Conservation (phyloP, 2,113 vertebrate species). For the Takifugu bimaculatus region DNA sequence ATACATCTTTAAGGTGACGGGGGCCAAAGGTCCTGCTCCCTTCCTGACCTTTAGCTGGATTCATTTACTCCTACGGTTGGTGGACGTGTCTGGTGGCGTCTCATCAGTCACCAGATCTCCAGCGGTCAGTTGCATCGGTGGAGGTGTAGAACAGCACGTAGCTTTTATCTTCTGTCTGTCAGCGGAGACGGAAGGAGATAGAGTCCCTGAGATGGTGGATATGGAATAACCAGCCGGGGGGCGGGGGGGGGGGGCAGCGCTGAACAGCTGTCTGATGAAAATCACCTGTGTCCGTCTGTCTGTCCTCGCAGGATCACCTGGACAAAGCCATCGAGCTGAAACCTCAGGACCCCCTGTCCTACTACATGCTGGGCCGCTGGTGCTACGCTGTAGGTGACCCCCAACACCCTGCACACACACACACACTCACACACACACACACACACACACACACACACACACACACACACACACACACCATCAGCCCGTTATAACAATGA, state of each 20-base stretch:
- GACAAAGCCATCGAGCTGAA: conserved; percentile 92
- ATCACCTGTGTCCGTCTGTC: conserved; percentile 41
- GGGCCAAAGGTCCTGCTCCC: no score
- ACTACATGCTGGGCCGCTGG: conserved; percentile 95
- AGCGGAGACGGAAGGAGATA: conserved; percentile 40
- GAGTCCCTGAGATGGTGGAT: conserved; percentile 6
- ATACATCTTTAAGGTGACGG: conserved; percentile 89
- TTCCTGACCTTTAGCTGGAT: no score
- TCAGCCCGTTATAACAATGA: no score
- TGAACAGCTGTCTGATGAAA: conserved; percentile 41
- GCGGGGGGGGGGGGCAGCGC: conserved; percentile 20
- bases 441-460: no score
- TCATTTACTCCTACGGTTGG: not conserved
- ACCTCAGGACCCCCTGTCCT: conserved; percentile 87
- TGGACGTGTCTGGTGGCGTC: not conserved
- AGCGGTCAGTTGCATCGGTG: conserved; percentile 46
- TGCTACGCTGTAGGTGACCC: conserved; percentile 89
- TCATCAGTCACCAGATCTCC: not conserved
- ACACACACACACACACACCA: no score
- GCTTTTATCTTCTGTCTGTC: conserved; percentile 65
- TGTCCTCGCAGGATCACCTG: conserved; percentile 84
- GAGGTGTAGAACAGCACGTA: conserved; percentile 47
- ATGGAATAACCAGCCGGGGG: not conserved
- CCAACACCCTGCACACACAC: not conserved
- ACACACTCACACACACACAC: conserved; percentile 2